Evolutionary conservation across 2,113 vertebrate species (phyloP), one percentile per base, ranked within the genome.

Genomic region (Dromiciops gliroides): DNA sequence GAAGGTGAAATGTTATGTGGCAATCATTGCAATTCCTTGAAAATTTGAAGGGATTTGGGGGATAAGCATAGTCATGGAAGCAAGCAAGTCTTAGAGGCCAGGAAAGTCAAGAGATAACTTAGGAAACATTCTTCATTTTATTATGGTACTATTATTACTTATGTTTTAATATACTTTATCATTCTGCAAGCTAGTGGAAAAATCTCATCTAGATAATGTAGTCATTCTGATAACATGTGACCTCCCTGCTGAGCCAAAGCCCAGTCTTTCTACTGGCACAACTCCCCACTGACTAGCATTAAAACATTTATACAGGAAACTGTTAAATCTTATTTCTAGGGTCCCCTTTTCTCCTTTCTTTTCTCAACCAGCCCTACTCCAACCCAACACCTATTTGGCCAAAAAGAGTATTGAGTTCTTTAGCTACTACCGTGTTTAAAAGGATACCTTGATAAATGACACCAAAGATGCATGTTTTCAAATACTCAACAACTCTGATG

Each of bases 291-390:
- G 96, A 97, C 95, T 94, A 97, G 93, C 97, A 98, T 96, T 96
- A 97, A 95, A 95, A 97, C 96, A 98, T 96, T 97, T 95, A 92
- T 97, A 96, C 95, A 97, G 96, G 96, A 98, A 98, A 98, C 98
- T 96, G 96, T 97, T 98, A 96, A 97, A 97, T 56, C 92, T 97
- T 94, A 93, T 98, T 98, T 98, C 53, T 96, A n/a, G 37, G 25
- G 37, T 44, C 67, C n/a, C n/a, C 19, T 44, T 83, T 22, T 44
- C 44, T 83, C 44, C 67, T 23, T 44, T 37, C 56, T 37, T 44
- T 83, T 83, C n/a, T 44, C n/a, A 83, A 44, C 14, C 14, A 83
- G 67, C 7, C 67, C 23, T 19, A 8, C n/a, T 83, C 67, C n/a
- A 83, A 23, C 14, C n/a, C 67, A 83, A 83, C 37, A 16, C n/a